Percentiles rank a stretch among this genome's conserved stretches.
Evolutionary conservation across 2,113 vertebrate species (phyloP).

Genomic region (Neopipo cinnamomea): DNA sequence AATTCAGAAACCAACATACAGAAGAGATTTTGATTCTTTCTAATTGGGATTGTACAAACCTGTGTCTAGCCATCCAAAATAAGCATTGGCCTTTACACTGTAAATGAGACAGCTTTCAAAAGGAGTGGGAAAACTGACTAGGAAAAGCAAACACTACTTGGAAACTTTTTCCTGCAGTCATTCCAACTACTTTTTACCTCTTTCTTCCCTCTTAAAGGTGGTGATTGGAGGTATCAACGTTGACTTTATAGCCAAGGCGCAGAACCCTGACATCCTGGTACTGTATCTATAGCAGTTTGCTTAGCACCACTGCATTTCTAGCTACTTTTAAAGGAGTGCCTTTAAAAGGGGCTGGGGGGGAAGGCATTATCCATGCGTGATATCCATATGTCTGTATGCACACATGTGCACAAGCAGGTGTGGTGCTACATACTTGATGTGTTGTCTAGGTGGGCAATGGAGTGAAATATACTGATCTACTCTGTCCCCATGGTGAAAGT

Average conservation of each 20-base stretch:
- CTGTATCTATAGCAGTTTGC: not conserved
- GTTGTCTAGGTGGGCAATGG: not conserved
- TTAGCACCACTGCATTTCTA: not conserved
- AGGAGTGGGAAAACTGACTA: not conserved
- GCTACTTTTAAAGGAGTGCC: not conserved
- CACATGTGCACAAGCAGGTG: not conserved
- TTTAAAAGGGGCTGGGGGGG: not conserved
- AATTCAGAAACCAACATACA: not conserved
- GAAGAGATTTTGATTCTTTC: not conserved
- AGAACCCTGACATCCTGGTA: conserved; percentile 76
- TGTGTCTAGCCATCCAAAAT: not conserved
- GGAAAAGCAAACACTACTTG: not conserved
- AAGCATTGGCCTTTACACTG: not conserved
- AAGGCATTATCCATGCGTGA: not conserved
- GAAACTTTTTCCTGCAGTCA: not conserved
- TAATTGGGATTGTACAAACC: not conserved
- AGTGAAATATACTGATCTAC: not conserved
- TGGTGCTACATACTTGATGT: not conserved
- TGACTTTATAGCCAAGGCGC: conserved; percentile 87
- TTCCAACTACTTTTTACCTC: not conserved
- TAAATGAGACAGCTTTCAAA: not conserved
- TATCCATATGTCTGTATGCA: not conserved
- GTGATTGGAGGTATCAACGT: conserved; percentile 88
- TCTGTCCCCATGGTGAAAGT: not conserved
- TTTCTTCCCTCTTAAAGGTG: conserved; percentile 75